These are phyloP conservation scores for Otolemur crassicaudatus DNA, from an alignment of 2,797 vertebrate species.

Conservation along the genomic window DNA sequence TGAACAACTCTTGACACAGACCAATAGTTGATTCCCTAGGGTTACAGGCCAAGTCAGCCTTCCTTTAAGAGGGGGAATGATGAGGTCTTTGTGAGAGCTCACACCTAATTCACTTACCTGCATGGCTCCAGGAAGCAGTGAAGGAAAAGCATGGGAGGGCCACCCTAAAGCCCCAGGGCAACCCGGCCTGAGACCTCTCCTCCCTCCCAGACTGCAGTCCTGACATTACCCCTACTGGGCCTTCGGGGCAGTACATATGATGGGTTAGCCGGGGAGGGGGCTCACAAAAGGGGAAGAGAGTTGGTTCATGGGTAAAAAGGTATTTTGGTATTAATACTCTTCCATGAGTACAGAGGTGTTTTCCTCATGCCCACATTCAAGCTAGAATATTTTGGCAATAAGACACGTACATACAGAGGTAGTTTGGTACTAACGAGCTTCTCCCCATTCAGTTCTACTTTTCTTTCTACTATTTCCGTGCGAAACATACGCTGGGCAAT, in stretches of 20 bases:
- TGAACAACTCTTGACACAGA: neutral
- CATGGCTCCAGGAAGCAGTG: neutral
- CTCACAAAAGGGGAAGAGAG: neutral
- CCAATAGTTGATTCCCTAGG: neutral
- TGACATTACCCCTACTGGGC: neutral
- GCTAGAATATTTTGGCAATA: neutral
- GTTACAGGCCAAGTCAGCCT: neutral
- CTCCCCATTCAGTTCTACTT: neutral
- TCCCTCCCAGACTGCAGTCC: neutral
- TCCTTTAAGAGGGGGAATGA: neutral
- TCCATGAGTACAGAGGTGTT: slow-evolving; percentile 27
- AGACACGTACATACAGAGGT: neutral
- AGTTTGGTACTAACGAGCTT: slow-evolving; percentile 32
- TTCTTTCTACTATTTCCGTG: neutral
- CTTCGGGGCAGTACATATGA: neutral
- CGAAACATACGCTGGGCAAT: neutral
- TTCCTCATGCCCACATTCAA: neutral
- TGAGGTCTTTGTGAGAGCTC: neutral
- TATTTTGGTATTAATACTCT: slow-evolving; percentile 5
- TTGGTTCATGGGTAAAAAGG: neutral
- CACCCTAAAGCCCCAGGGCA: neutral
- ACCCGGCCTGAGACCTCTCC: neutral
- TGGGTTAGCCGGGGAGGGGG: neutral
- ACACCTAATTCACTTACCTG: neutral
- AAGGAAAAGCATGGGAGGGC: neutral